Conservation (phyloP, 1,140 invertebrate species). For the Hormaphis cornu region DNA sequence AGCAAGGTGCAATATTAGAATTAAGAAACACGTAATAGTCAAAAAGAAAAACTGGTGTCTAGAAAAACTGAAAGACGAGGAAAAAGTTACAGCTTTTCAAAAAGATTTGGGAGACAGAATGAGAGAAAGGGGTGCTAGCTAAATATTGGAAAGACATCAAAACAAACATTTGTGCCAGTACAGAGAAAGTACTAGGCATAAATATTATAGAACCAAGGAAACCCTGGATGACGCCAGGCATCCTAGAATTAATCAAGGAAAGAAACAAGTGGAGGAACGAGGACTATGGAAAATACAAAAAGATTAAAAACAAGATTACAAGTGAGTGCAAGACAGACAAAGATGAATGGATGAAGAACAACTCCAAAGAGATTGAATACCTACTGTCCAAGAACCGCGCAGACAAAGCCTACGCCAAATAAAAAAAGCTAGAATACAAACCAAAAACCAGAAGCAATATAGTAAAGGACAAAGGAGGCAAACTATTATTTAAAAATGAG, state of each 20-base stretch:
- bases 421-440: constrained; percentile 6
- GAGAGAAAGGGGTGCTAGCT: background rate
- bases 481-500: background rate
- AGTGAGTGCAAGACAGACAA: background rate
- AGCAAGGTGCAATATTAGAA: constrained; percentile 24
- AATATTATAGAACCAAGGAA: constrained; percentile 5
- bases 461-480: constrained; percentile 1
- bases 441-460: constrained; percentile 12
- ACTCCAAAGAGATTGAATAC: constrained; percentile 16
- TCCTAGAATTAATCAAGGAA: background rate
- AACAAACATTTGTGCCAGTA: background rate
- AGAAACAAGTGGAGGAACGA: background rate
- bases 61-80: constrained; percentile 23
- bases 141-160: background rate
- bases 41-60: constrained; percentile 21
- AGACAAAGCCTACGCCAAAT: constrained; percentile 5
- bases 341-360: background rate
- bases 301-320: background rate
- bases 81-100: background rate
- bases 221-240: constrained; percentile 2
- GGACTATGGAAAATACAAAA: background rate
- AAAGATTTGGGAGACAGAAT: background rate
- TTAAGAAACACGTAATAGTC: background rate
- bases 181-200: background rate
- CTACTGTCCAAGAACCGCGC: background rate